Evolutionary conservation across 64 coral and sea anemone genomes (phyloP), one percentile per base, ranked within the genome.

Genomic region (Montipora capricornis): DNA sequence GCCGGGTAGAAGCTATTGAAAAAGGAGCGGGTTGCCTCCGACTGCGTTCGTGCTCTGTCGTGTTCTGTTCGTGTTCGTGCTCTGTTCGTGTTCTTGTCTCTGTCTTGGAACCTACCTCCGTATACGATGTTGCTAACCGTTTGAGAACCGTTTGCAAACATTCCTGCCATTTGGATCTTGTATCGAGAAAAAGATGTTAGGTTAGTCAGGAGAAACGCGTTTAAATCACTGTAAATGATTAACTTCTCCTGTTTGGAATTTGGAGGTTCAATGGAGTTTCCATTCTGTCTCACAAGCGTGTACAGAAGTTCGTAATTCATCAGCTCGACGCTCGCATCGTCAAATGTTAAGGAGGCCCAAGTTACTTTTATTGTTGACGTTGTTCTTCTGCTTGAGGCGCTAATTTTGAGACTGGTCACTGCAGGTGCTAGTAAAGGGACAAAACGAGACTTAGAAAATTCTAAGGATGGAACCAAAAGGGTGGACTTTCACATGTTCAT

Each of bases 341-440:
- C 10, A 8, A 86, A 71, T 51, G 82, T 50, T 6, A 20, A 12
- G 7, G 45, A 64, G 71, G 48, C 82, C 82, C 82, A 86, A 19
- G 5, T 26, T 2, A 86, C 64, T 20, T 49, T 7, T 20, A 86
- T 86, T n/a, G 64, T 50, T 51, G 82, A 20, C 3, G 47, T 9
- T 22, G 82, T 71, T 46, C 5, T 86, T 47, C 8, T 70, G 16
- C 67, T 86, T 19, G 82, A 86, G 49, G 82, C 82, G 20, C 45
- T 86, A 47, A 86, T 26, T 44, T 51, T 51, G 46, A 66, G 82
- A 50, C 5, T 48, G n/a, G 47, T 86, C 66, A 71, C 64, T 12
- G 68, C 16, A 4, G 37, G 62, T 0, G 17, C 81, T 84, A 37
- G 5, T 60, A 14, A 64, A 44, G 3, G 24, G 44, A 59, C 1